Evolutionary conservation across 2,113 vertebrate species (phyloP), one percentile per base, ranked within the genome.

Genomic region (Rhipidura dahli): DNA sequence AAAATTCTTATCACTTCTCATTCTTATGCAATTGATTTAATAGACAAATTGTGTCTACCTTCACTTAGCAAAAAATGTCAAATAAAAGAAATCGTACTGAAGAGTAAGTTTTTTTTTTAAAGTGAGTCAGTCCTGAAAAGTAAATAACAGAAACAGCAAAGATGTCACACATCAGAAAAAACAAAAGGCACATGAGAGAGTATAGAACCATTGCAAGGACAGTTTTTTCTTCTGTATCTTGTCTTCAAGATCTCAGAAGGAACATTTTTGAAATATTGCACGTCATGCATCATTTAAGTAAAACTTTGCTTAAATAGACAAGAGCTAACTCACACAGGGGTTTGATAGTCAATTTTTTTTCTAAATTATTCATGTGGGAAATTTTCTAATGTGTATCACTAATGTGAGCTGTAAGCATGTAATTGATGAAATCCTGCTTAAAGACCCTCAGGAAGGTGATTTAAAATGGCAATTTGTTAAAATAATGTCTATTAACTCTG

Each of bases 391-490:
- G 81, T 96, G 95, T 94, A 93, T 96, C 81, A 60, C 95, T 97
- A 97, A 97, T 97, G 91, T 90, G 84, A 95, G 83, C 94, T 96
- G 90, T 97, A 97, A 96, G 95, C 96, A 96, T 79, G 63, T 96
- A 97, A 97, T 97, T 97, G 95, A 97, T 97, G 92, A 93, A 97
- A 97, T 89, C 80, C 75, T 95, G 54, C 81, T 77, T 96, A 95
- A 97, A 96, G 56, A 95, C 96, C 95, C 96, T 69, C 59, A 95
- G 96, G 95, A 96, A 97, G 44, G 91, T 91, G 86, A 96, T 96
- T 96, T 97, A 66, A 97, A 96, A 96, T 80, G 57, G 94, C 91
- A 97, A 97, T 97, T 97, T 97, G 95, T 96, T 97, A 97, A 97
- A 97, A 96, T 97, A 97, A 97, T 95, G 90, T 94, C 96, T 97